These are phyloP conservation scores for Cephus runcator DNA, from an alignment of 2,888 invertebrate species.

Conservation along the genomic window DNA sequence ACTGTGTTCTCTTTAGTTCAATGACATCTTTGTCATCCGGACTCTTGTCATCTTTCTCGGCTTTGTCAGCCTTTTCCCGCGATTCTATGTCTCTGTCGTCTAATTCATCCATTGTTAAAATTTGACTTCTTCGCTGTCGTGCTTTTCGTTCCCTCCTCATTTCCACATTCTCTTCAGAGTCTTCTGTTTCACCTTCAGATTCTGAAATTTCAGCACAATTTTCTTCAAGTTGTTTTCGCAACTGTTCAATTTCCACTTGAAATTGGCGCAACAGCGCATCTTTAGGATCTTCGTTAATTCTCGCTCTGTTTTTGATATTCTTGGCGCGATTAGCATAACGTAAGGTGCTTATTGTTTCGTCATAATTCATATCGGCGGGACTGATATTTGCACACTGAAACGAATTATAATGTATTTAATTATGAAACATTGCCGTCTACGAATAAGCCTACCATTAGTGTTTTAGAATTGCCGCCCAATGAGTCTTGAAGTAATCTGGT, in stretches of 20 bases:
- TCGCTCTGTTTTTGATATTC: conserved; percentile 95
- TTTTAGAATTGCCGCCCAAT: conserved; percentile 95
- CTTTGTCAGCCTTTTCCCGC: conserved; percentile 65
- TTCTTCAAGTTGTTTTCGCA: conserved; percentile 87
- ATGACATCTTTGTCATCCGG: conserved; percentile 67
- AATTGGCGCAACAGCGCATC: conserved; percentile 95
- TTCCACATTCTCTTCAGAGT: conserved; percentile 51
- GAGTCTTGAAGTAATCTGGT: conserved; percentile 96
- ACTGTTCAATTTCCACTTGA: conserved; percentile 94
- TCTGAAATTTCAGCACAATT: conserved; percentile 63
- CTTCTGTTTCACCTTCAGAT: conserved; percentile 57
- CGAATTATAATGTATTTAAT: conserved; percentile 10
- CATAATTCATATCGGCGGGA: conserved; percentile 96
- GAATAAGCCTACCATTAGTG: conserved; percentile 79
- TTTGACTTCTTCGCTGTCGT: conserved; percentile 62
- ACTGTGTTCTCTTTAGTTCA: conserved; percentile 81
- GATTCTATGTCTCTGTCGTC: conserved; percentile 68
- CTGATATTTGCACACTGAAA: conserved; percentile 93
- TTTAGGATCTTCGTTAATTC: conserved; percentile 97
- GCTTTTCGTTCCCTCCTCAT: conserved; percentile 55
- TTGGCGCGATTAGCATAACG: conserved; percentile 98
- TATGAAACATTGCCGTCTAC: not conserved
- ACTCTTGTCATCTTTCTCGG: conserved; percentile 70
- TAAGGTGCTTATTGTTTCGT: conserved; percentile 96
- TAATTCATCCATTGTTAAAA: conserved; percentile 68